These are phyloP conservation scores for Syngnathoides biaculeatus DNA, from an alignment of 2,113 vertebrate genomes.

Conservation along the genomic window DNA sequence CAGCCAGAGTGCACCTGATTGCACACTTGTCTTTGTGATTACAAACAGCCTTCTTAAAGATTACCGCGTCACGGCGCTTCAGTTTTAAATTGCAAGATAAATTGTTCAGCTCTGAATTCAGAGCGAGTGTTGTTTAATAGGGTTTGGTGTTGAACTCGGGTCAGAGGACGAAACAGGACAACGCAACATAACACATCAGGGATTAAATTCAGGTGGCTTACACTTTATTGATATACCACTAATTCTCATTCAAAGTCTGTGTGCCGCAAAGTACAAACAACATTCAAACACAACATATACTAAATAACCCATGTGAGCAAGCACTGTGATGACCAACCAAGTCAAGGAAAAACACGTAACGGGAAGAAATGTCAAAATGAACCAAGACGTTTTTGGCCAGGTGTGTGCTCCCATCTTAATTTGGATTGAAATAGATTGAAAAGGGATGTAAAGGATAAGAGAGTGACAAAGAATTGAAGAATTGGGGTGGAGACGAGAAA, in stretches of 20 bases:
- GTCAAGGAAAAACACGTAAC: not conserved
- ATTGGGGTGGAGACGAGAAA: not conserved
- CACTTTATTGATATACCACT: not conserved
- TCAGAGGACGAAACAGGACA: slow-evolving; percentile 10
- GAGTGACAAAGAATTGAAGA: not conserved
- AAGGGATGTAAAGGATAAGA: not conserved
- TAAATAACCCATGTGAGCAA: not conserved
- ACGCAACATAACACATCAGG: not conserved
- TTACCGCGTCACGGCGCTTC: slow-evolving; percentile 52
- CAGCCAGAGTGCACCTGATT: slow-evolving; percentile 64
- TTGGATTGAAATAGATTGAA: not conserved
- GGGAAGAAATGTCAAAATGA: not conserved
- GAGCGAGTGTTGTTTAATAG: slow-evolving; percentile 61
- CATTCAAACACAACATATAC: not conserved
- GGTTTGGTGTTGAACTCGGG: slow-evolving; percentile 37
- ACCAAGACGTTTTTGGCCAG: not conserved
- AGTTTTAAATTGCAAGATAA: slow-evolving; percentile 67
- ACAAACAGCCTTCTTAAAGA: slow-evolving; percentile 70
- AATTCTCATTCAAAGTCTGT: not conserved
- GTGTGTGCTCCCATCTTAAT: not conserved
- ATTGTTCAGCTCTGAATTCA: slow-evolving; percentile 60
- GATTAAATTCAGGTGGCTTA: not conserved
- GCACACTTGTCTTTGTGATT: slow-evolving; percentile 70
- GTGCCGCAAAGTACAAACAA: not conserved
- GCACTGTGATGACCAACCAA: not conserved